These are phyloP conservation scores for Lagopus muta DNA, from an alignment of 2,113 vertebrate species.

Conservation along the genomic window DNA sequence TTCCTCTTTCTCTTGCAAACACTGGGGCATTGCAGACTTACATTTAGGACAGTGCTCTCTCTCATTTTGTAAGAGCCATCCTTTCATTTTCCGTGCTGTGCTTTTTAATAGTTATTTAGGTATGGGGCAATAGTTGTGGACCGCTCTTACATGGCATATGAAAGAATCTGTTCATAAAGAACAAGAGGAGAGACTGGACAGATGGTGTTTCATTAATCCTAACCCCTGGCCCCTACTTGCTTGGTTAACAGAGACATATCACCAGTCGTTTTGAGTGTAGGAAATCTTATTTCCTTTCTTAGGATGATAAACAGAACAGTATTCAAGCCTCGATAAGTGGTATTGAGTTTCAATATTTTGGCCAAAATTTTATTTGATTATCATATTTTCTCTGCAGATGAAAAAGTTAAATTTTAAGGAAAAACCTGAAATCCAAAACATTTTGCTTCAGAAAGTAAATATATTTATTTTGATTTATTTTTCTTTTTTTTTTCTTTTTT, in stretches of 20 bases:
- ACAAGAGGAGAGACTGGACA: not conserved
- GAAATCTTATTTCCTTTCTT: not conserved
- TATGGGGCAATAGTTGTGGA: not conserved
- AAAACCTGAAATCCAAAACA: not conserved
- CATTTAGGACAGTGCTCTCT: not conserved
- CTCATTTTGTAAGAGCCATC: not conserved
- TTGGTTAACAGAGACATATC: not conserved
- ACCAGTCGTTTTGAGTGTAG: not conserved
- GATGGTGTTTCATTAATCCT: not conserved
- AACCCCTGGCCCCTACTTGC: not conserved
- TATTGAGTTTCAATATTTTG: not conserved
- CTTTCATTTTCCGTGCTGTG: not conserved
- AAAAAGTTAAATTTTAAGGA: not conserved
- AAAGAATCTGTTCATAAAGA: not conserved
- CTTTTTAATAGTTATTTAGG: not conserved
- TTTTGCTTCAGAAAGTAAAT: not conserved
- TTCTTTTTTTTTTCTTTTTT: too few relatives aligned
- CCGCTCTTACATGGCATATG: not conserved
- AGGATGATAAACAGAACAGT: not conserved
- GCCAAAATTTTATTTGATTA: not conserved
- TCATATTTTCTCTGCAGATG: not conserved
- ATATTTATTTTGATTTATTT: not conserved
- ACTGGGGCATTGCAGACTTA: not conserved
- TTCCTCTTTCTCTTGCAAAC: not conserved
- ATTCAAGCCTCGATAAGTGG: not conserved